Base-by-base conservation (phyloP, 2,113 vertebrate genomes). In the Caranx ignobilis region DNA sequence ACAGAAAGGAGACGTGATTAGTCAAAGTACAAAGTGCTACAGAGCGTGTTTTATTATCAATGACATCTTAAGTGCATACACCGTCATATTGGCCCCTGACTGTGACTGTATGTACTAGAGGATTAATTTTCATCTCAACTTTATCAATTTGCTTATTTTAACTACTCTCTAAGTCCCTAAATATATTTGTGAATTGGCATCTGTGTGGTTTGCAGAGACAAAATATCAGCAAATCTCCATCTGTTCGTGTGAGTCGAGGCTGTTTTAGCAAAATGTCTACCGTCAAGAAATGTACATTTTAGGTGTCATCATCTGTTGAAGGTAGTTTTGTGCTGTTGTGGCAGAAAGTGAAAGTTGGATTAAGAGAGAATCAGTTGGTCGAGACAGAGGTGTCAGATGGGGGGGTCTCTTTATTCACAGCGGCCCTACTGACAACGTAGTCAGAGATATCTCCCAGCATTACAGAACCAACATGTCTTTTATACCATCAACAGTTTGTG, bases 11-110 rank as follows among this genome's bases (percentile, higher is more conserved):
- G 66, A 63, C 15, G 10, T 56, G 43, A 86, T 86, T 68, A 77
- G 43, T 59, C 18, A 50, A 55, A 61, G 55, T 47, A 70, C 37
- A 60, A 78, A 70, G 77, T 67, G 62, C 71, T 67, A 34, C 61
- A 32, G 64, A 78, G 48, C 16, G 6, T 61, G 62, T 70, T 73
- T 86, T 71, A 86, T 85, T 68, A 67, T 34, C 70, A 81, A 0
- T 70, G 75, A 77, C 82, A 84, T 64, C 61, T 61, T 79, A 10
- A 21, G 75, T 75, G 68, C 77, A 68, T 45, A 15, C 41, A 31
- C 18, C 57, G 31, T 56, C 47, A 59, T 41, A 31, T 48, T 32
- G 47, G n/a, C 11, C 32, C 1, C 26, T 8, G 16, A 61, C 41
- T 80, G 45, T 54, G 59, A 52, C 26, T 76, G 34, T 71, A 7